These are phyloP conservation scores for Pilophorus perplexus DNA, from an alignment of 2,888 invertebrate species.

Conservation along the genomic window DNA sequence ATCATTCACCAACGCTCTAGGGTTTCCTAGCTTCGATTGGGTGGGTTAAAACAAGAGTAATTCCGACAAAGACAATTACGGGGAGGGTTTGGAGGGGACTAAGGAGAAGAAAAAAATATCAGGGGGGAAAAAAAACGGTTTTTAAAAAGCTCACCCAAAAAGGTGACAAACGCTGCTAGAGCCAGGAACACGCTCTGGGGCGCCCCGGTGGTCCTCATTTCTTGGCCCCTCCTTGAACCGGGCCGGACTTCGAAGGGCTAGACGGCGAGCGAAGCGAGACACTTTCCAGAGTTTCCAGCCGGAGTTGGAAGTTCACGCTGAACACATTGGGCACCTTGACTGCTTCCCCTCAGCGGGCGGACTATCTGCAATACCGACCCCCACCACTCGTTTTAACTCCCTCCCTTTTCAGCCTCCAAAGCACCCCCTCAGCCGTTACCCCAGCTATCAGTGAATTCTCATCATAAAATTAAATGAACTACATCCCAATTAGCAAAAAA, in stretches of 20 bases:
- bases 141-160: conserved; percentile 5
- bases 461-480: too few species aligned
- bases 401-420: neutral
- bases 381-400: too few species aligned
- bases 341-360: conserved; percentile 16
- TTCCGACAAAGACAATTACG: too few species aligned
- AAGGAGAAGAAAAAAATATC: neutral
- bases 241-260: neutral
- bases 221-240: neutral
- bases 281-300: neutral
- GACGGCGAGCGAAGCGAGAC: neutral
- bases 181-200: conserved; percentile 5
- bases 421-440: neutral
- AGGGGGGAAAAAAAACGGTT: neutral
- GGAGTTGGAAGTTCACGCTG: conserved; percentile 7
- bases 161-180: conserved; percentile 1
- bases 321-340: neutral
- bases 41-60: neutral
- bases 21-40: too few species aligned
- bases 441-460: too few species aligned
- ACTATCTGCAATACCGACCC: conserved; percentile 29
- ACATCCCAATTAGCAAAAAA: too few species aligned
- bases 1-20: too few species aligned
- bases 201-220: conserved; percentile 1
- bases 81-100: too few species aligned